phyloP scores from a whole-genome alignment of 2,888 invertebrate genomes.

The Orthosia cruda region DNA sequence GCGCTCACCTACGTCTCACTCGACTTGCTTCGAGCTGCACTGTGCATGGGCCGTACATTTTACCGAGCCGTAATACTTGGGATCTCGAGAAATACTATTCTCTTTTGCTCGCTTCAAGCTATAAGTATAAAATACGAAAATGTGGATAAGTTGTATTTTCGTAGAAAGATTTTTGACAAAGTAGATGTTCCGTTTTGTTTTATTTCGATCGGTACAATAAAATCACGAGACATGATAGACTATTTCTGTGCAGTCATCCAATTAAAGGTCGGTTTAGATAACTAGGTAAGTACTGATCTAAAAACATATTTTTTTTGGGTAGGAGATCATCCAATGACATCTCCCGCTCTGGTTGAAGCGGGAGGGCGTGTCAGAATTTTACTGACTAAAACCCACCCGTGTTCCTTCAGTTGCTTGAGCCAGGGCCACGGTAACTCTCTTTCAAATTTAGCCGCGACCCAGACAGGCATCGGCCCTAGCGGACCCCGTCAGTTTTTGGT shows the following conservation, averaged over 20 bases:
- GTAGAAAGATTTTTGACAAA: conserved; percentile 41
- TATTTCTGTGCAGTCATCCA: not conserved
- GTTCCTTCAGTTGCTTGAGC: too few species aligned
- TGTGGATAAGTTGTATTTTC: conserved; percentile 56
- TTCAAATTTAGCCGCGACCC: too few species aligned
- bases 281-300: not conserved
- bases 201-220: conserved; percentile 10
- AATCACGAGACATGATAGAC: not conserved
- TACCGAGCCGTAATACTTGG: conserved; percentile 75
- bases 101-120: conserved; percentile 67
- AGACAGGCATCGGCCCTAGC: too few species aligned
- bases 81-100: conserved; percentile 70
- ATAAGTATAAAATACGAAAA: conserved; percentile 68
- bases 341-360: too few species aligned
- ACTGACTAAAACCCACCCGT: too few species aligned
- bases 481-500: too few species aligned
- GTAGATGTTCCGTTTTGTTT: conserved; percentile 20
- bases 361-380: too few species aligned
- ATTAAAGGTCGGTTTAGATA: not conserved
- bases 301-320: too few species aligned
- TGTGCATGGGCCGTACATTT: conserved; percentile 72
- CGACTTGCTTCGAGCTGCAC: conserved; percentile 75
- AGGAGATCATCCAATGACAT: too few species aligned
- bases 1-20: conserved; percentile 82
- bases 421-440: too few species aligned